Base-by-base conservation (phyloP, 1,140 invertebrate genomes). In the Acromyrmex charruanus region DNA sequence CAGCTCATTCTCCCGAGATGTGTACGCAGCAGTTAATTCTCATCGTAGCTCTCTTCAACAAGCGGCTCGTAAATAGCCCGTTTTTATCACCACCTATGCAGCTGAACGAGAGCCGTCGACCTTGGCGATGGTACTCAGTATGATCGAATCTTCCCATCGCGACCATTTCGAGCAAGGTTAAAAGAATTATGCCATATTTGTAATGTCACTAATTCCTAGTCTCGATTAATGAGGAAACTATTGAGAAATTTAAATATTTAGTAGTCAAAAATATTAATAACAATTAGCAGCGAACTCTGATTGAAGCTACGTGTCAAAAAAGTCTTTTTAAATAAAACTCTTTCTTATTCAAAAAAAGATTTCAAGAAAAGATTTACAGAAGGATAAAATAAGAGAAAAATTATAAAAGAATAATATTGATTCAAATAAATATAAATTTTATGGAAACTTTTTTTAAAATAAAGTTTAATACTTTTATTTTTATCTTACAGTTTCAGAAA, bases 21-120 rank as follows among this genome's bases (percentile, higher is more conserved):
- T 82, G 80, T 72, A 59, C 72, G 39, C 77, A 35, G 58, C 44
- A 75, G 59, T 91, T 88, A 82, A 90, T 88, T 49, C 82, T 81
- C 80, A 35, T 90, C 68, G 75, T 55, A 12, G 55, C 75, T 49
- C 69, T 59, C 75, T 44, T 59, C 68, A 65, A 31, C 66, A 55
- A 51, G 21, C 79, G 77, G 49, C 88, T 85, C 80, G 55, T 86
- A 90, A 90, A 88, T 75, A 90, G 88, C 69, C 74, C 77, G 63
- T 90, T 90, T 90, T 90, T 90, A 90, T 90, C 89, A 69, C 58
- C 55, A 72, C 55, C 77, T 80, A 77, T 35, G 77, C 69, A 79
- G 28, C 69, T 82, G n/a, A 58, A 81, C 16, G 74, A 86, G 75
- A 88, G 77, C 58, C 39, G 89, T 80, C 82, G 86, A 86, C 89